Conservation (phyloP, 2,113 vertebrate genomes). For the Perca flavescens region DNA sequence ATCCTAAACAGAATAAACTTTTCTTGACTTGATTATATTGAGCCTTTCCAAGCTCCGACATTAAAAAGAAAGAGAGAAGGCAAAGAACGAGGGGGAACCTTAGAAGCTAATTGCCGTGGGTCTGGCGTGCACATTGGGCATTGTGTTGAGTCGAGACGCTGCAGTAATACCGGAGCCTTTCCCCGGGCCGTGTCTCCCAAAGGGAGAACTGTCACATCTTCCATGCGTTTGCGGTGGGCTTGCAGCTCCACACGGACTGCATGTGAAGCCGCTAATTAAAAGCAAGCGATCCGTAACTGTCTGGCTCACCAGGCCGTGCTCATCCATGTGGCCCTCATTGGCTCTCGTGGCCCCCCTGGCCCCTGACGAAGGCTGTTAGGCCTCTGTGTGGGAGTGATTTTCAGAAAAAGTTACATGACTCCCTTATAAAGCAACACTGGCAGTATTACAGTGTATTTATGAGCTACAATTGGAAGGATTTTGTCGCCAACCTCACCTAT, state of each 20-base stretch:
- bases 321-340: constrained; percentile 75
- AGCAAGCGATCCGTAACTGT: constrained; percentile 81
- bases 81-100: constrained; percentile 73
- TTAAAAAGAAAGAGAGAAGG: constrained; percentile 80
- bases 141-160: constrained; percentile 79
- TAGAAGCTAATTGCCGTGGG: constrained; percentile 83
- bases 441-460: constrained; percentile 24
- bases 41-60: constrained; percentile 83
- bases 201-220: constrained; percentile 77
- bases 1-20: constrained; percentile 86
- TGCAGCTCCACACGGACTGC: constrained; percentile 74
- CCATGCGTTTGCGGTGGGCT: constrained; percentile 78
- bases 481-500: neutral
- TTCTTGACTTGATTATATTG: constrained; percentile 86
- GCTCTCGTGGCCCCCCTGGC: constrained; percentile 45
- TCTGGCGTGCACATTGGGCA: constrained; percentile 81
- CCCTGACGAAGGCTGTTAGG: constrained; percentile 40
- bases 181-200: constrained; percentile 64
- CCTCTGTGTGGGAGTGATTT: constrained; percentile 52
- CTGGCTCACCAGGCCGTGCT: constrained; percentile 73
- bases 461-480: neutral
- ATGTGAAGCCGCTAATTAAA: constrained; percentile 81
- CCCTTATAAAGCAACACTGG: constrained; percentile 20
- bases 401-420: constrained; percentile 21
- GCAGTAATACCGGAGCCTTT: constrained; percentile 71